These are phyloP conservation scores for Enteromius argenteus DNA, from an alignment of 2,797 vertebrate genomes.

Conservation along the genomic window DNA sequence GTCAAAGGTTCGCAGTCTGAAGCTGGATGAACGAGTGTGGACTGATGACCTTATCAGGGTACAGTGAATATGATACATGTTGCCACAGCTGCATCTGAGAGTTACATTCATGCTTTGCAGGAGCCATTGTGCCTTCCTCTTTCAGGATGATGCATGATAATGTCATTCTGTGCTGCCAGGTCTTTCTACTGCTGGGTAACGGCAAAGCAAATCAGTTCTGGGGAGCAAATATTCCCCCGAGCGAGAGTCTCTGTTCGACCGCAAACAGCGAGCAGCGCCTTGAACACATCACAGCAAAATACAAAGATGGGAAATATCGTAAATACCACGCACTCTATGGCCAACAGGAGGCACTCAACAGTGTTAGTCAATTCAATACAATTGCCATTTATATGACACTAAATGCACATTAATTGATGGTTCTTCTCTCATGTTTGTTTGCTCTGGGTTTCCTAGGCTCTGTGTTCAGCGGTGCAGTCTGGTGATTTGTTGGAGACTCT, in stretches of 20 bases:
- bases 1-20: constrained; percentile 83
- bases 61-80: constrained; percentile 21
- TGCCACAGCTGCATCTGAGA: not conserved
- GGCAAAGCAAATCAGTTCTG: constrained; percentile 79
- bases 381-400: not conserved
- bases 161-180: constrained; percentile 63
- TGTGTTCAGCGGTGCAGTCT: constrained; percentile 79
- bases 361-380: constrained; percentile 66
- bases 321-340: constrained; percentile 72
- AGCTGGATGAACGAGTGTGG: constrained; percentile 86
- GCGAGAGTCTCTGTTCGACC: constrained; percentile 73
- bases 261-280: constrained; percentile 72
- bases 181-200: constrained; percentile 80
- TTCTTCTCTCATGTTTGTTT: constrained; percentile 5
- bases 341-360: constrained; percentile 80
- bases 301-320: constrained; percentile 83
- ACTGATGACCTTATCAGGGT: constrained; percentile 84
- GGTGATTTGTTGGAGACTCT: constrained; percentile 82
- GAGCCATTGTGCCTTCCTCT: not conserved
- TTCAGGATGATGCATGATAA: not conserved
- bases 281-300: constrained; percentile 79
- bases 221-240: constrained; percentile 83
- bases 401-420: not conserved
- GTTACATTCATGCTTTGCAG: constrained; percentile 11
- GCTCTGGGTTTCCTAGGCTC: constrained; percentile 69